A percentile compares a stretch with the other conserved stretches of the same genome.
These are phyloP conservation scores for Grantiella picta DNA, from an alignment of 2,113 vertebrate species.

Conservation along the genomic window DNA sequence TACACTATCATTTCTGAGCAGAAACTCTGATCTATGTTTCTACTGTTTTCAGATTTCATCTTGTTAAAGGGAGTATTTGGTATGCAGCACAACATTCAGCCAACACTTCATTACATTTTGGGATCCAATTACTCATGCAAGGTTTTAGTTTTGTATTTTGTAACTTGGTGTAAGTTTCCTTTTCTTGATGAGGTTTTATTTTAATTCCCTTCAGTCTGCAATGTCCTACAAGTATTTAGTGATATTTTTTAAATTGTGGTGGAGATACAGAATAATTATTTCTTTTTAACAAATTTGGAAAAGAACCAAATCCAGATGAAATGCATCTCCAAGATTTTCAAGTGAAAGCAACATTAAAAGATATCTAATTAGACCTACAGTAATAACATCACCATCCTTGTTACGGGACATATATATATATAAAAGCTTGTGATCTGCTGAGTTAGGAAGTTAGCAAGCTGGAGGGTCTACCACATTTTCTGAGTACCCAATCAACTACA, in stretches of 20 bases:
- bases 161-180: conserved; percentile 29
- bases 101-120: conserved; percentile 45
- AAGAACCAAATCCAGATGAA: conserved; percentile 57
- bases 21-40: conserved; percentile 27
- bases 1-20: conserved; percentile 4
- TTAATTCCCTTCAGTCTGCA: conserved; percentile 50
- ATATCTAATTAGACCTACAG: conserved; percentile 44
- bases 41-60: conserved; percentile 33
- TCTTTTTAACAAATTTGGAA: conserved; percentile 39
- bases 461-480: conserved; percentile 54
- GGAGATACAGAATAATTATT: conserved; percentile 31
- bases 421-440: conserved; percentile 54
- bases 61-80: conserved; percentile 33
- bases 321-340: conserved; percentile 7
- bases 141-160: background rate
- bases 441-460: conserved; percentile 63
- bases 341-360: conserved; percentile 42
- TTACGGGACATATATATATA: conserved; percentile 17
- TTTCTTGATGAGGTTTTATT: conserved; percentile 46
- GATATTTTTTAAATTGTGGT: conserved; percentile 22
- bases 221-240: conserved; percentile 2
- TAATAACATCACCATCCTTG: conserved; percentile 50
- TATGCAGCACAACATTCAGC: background rate
- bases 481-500: conserved; percentile 56
- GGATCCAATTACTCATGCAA: conserved; percentile 50